Base-by-base conservation (phyloP, 2,888 invertebrate species). In the Agapostemon virescens region DNA sequence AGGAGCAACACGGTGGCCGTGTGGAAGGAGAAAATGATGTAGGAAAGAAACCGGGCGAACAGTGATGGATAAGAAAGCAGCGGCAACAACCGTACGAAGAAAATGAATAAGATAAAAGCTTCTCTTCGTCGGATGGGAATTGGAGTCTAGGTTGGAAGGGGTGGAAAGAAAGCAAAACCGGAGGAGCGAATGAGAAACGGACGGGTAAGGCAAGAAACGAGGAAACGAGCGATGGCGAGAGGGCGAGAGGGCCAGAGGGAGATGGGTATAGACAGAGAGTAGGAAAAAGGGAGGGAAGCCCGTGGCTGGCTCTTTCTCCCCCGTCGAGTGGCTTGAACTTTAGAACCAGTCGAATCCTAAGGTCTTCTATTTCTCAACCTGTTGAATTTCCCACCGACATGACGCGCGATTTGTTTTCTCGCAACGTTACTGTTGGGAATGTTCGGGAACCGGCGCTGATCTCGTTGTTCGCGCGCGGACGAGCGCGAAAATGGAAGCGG, bases 331-430 rank as follows among this genome's bases (percentile, higher is more conserved):
- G 74, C 74, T 74, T 61, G 74, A 79, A 69, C 84, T 85, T 82
- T 84, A 69, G 64, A 64, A 69, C 69, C 83, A 69, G 75, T 49
- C 52, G 66, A 40, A 64, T 67, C n/a, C 70, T 73, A 77, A 72
- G 70, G 75, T 84, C 49, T 77, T 64, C 73, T 75, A 78, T 86
- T 85, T 77, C 83, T 84, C 86, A 86, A 86, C 86, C 86, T 86
- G 86, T 86, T 86, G 86, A 86, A 80, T 74, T 77, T 77, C 73
- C 76, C 74, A 74, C 77, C 71, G 79, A 83, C 84, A 77, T 75
- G 78, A 84, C 73, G 82, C 74, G 63, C 83, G 69, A 86, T 86
- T 84, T 86, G 82, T 84, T 85, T 84, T 77, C 82, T 71, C 77
- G 42, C 49, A 58, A 69, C 69, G 68, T 73, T 84, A 75, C 74